These are phyloP conservation scores for Brachionus angularis DNA, from an alignment of 1,140 invertebrate genomes.

Conservation along the genomic window DNA sequence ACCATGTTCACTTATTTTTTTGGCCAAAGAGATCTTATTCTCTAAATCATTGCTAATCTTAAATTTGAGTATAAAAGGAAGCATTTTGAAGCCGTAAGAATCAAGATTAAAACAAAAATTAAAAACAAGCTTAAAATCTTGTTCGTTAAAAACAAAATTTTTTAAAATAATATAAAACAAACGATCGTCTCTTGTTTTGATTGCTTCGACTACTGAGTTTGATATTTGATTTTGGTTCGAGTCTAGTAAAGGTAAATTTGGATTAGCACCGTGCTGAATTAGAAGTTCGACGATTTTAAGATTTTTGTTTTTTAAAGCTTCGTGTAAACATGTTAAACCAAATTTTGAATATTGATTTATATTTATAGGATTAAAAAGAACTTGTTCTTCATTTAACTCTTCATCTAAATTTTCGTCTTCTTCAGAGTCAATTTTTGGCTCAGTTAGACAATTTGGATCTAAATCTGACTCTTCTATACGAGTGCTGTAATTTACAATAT, in stretches of 20 bases:
- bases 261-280: constrained; percentile 23
- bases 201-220: background rate
- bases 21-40: background rate
- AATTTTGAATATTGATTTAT: constrained; percentile 32
- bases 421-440: background rate
- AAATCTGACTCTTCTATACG: background rate
- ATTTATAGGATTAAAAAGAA: constrained; percentile 18
- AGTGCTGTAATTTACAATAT: background rate
- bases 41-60: constrained; percentile 1
- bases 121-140: background rate
- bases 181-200: constrained; percentile 22
- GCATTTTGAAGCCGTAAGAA: background rate
- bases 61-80: background rate
- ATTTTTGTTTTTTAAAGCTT: constrained; percentile 25
- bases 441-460: background rate
- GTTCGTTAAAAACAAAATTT: background rate
- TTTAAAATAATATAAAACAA: constrained; percentile 29
- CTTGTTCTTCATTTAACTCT: background rate
- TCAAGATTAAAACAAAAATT: background rate
- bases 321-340: constrained; percentile 38
- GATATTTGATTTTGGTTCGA: background rate
- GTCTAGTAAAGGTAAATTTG: constrained; percentile 6
- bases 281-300: constrained; percentile 3
- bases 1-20: background rate
- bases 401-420: no score